Base-by-base conservation (phyloP, 2,113 vertebrate genomes). In the Ceuthmochares aereus region DNA sequence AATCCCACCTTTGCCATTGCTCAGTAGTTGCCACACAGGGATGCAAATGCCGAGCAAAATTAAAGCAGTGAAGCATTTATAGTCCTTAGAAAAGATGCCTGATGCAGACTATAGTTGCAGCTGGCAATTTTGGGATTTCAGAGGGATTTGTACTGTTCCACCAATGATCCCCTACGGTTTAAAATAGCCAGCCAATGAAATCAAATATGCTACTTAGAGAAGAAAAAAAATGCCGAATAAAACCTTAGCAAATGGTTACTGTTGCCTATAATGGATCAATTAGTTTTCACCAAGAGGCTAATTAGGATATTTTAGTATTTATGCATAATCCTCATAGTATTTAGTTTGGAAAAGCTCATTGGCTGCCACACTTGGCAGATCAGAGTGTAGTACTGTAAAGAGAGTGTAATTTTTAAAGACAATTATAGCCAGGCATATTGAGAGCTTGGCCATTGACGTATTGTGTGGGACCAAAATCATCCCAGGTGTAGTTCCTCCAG, bases 81-180 rank as follows among this genome's bases (percentile, higher is more conserved):
- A 89, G 75, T 93, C 95, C 77, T 95, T 69, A 36, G 70, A 81
- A 95, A 94, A 84, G 78, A 95, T 79, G 52, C 77, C 91, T 92
- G 85, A 94, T 85, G 81, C 60, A 68, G 90, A 81, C 68, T 93
- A 18, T 79, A 79, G 96, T 95, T 96, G 94, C 81, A 94, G 72
- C 66, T 95, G 83, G 85, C 82, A 90, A 20, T 93, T 97, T 93
- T 86, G 84, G 84, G 87, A 80, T 96, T 96, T 95, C 92, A 91
- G 67, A 84, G 92, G 84, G 47, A 94, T 89, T 92, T 96, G 72
- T 89, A 55, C 54, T 84, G 51, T 81, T 95, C 77, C 45, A 84
- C 87, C 87, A 96, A 91, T 96, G 82, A 25, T 66, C 27, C 70
- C 62, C 37, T 59, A 45, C 5, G 14, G 58, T 89, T 97, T 87